A percentile compares a stretch with the other conserved stretches of the same genome.
Evolutionary conservation across 2,113 vertebrate genomes (phyloP).

Genomic region (Microtus ochrogaster): DNA sequence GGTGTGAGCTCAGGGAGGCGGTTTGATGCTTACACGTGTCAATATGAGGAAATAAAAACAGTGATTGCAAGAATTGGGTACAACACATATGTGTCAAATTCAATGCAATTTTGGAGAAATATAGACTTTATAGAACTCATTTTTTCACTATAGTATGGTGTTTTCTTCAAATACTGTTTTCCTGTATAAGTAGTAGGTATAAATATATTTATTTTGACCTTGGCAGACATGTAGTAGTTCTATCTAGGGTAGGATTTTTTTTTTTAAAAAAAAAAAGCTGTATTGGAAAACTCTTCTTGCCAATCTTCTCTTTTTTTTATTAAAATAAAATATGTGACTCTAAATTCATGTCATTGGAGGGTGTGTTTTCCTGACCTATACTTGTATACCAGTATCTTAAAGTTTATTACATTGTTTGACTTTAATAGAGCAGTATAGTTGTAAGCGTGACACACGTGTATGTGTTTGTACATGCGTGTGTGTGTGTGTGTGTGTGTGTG

Average conservation of each 20-base stretch:
- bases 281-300: background rate
- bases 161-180: constrained; percentile 37
- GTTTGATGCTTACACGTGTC: constrained; percentile 30
- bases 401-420: background rate
- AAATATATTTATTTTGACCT: background rate
- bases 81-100: background rate
- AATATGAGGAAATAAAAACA: constrained; percentile 24
- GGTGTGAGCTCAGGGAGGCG: constrained; percentile 26
- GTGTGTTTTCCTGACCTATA: background rate
- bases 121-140: constrained; percentile 16
- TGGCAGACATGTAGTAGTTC: background rate
- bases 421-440: background rate
- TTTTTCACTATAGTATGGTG: background rate
- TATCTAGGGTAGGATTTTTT: background rate
- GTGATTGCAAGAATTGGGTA: background rate
- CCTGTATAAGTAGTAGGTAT: background rate
- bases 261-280: background rate
- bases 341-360: background rate
- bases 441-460: background rate
- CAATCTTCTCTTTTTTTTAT: background rate
- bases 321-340: background rate
- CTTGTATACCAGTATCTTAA: background rate
- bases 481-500: background rate
- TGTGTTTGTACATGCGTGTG: background rate
- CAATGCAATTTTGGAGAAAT: constrained; percentile 20